Conservation (phyloP, 2,113 vertebrate species). For the Sinocyclocheilus rhinocerous region DNA sequence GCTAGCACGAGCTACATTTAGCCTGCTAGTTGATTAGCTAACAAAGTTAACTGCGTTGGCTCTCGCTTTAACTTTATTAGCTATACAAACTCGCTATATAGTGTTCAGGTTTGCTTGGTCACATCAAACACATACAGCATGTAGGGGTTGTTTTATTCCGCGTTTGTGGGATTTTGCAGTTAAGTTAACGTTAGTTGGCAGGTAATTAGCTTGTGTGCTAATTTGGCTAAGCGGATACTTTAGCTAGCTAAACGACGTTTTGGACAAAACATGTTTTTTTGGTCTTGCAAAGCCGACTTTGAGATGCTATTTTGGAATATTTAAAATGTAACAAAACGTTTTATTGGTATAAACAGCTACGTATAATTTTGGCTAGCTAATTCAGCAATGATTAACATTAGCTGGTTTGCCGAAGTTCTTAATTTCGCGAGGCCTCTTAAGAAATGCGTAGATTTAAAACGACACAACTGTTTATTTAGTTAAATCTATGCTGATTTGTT, state of each 20-base stretch:
- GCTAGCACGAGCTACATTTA: conserved; percentile 1
- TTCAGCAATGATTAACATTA: background rate
- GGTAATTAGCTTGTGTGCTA: conserved; percentile 15
- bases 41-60: conserved; percentile 24
- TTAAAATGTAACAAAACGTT: too few relatives aligned
- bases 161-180: background rate
- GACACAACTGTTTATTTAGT: background rate
- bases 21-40: conserved; percentile 10
- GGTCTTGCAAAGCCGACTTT: background rate
- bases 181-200: background rate
- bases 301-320: background rate
- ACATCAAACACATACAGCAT: background rate
- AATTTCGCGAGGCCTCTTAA: background rate
- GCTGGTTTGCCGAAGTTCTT: conserved; percentile 8
- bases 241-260: conserved; percentile 18
- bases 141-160: background rate
- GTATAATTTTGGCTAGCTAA: background rate
- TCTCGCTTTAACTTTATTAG: background rate
- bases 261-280: background rate
- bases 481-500: too few relatives aligned
- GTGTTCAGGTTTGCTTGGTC: too few relatives aligned
- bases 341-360: too few relatives aligned
- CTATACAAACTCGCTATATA: background rate
- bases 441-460: conserved; percentile 15
- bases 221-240: conserved; percentile 35